phyloP scores from a whole-genome alignment of 1,140 invertebrate genomes.

The Eueides isabella region DNA sequence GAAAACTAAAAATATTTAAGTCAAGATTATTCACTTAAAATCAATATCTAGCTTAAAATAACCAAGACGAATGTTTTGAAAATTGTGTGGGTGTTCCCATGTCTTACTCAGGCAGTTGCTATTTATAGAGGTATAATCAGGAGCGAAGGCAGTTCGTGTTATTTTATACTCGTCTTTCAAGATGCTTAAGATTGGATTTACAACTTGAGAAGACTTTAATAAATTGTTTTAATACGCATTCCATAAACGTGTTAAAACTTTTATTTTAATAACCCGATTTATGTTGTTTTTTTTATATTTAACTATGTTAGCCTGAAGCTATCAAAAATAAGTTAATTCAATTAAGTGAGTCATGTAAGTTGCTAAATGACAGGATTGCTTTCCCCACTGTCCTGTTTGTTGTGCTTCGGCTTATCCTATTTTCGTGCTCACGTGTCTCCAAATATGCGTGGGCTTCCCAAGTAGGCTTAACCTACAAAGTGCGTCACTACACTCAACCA shows the following conservation, averaged over 20 bases:
- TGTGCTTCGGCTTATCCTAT: slow-evolving; percentile 50
- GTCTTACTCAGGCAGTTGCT: slow-evolving; percentile 38
- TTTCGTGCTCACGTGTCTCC: slow-evolving; percentile 47
- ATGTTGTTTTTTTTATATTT: neutral
- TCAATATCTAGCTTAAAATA: slow-evolving; percentile 55
- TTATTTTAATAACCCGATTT: neutral
- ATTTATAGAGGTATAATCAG: slow-evolving; percentile 57
- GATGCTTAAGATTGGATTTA: slow-evolving; percentile 11
- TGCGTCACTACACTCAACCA: slow-evolving; percentile 53
- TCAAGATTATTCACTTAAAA: slow-evolving; percentile 16
- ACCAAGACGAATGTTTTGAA: slow-evolving; percentile 40
- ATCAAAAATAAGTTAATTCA: neutral
- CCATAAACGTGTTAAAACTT: neutral
- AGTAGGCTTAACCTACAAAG: slow-evolving; percentile 56
- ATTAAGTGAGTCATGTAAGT: neutral
- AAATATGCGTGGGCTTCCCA: slow-evolving; percentile 48
- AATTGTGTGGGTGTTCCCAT: slow-evolving; percentile 58
- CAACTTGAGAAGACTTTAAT: neutral
- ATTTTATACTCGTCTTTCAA: slow-evolving; percentile 28
- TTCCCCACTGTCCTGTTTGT: slow-evolving; percentile 20
- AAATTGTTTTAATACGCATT: neutral
- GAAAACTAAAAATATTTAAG: neutral
- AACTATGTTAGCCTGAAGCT: neutral
- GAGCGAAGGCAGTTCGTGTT: slow-evolving; percentile 28
- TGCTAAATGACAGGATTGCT: slow-evolving; percentile 1